Evolutionary conservation across 1,140 invertebrate genomes (phyloP).

Genomic region (Drosophila bifasciata): DNA sequence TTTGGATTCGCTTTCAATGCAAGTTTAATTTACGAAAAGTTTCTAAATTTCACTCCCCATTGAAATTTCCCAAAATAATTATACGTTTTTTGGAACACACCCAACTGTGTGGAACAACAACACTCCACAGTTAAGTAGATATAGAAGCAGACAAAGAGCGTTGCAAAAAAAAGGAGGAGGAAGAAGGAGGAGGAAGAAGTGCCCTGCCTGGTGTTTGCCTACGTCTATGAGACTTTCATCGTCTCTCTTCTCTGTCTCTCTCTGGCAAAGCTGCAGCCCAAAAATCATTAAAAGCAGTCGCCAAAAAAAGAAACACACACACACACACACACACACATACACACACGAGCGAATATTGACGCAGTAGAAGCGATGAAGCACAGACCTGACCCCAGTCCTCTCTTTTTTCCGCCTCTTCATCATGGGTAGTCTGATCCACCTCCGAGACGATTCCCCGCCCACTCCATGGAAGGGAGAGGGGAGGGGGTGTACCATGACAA

Average conservation of each 20-base stretch:
- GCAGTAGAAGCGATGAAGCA: conserved; percentile 18
- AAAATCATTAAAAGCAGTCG: conserved; percentile 76
- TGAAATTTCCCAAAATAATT: conserved; percentile 1
- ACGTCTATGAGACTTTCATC: conserved; percentile 35
- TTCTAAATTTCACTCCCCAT: not conserved
- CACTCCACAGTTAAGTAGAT: conserved; percentile 24
- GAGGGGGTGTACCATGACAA: conserved; percentile 59
- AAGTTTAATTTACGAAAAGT: not conserved
- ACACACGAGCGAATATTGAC: conserved; percentile 27
- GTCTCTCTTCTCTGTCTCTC: not conserved
- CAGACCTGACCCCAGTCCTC: not conserved
- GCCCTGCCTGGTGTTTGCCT: conserved; percentile 38
- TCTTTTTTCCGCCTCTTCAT: not conserved
- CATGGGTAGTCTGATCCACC: not conserved
- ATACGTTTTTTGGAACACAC: conserved; percentile 23
- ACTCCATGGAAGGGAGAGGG: not conserved
- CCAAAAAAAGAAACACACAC: conserved; percentile 40
- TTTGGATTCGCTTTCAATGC: not conserved
- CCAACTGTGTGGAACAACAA: not conserved
- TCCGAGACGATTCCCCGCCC: not conserved
- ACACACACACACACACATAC: conserved; percentile 25
- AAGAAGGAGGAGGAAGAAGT: no score
- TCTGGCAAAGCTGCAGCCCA: conserved; percentile 56
- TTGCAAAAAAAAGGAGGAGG: not conserved
- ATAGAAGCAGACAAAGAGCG: conserved; percentile 3